Percentiles rank a stretch among this genome's conserved stretches.
Conservation (phyloP, 2,888 invertebrate species). For the Subacronicta megacephala region DNA sequence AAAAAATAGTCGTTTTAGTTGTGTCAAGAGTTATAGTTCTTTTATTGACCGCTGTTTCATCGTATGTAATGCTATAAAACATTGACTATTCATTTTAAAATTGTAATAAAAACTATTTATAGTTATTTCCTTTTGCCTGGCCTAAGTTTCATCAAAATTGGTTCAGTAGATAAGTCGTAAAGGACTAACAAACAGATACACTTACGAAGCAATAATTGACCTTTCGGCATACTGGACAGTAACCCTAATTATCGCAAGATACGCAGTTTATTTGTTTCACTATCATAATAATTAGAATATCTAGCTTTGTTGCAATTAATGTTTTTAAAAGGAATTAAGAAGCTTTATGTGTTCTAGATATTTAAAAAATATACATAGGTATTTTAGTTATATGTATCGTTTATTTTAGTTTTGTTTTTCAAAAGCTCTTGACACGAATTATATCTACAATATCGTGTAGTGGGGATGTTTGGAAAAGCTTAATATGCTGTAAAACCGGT, state of each 20-base stretch:
- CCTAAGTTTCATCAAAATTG: background rate
- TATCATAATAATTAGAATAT: no score
- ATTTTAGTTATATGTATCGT: background rate
- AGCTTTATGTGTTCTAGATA: conserved; percentile 1
- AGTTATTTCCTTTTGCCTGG: background rate
- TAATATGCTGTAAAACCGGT: no score
- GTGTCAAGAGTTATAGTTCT: conserved; percentile 43
- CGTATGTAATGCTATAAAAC: conserved; percentile 2
- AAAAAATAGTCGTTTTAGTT: conserved; percentile 21
- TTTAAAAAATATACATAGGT: background rate
- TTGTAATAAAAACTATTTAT: background rate
- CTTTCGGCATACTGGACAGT: no score
- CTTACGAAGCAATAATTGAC: no score
- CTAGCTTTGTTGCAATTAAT: no score
- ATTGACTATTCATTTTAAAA: background rate
- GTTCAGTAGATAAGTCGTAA: no score
- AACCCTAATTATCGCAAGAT: no score
- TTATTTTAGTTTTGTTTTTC: background rate
- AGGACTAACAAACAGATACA: no score
- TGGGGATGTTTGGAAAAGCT: background rate
- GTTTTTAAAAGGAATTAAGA: background rate
- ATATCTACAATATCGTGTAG: conserved; percentile 11
- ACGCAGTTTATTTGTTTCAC: no score
- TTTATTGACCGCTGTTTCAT: conserved; percentile 17
- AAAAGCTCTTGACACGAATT: conserved; percentile 39